Base-by-base conservation (phyloP, 2,113 vertebrate species). In the Marmota flaviventris region DNA sequence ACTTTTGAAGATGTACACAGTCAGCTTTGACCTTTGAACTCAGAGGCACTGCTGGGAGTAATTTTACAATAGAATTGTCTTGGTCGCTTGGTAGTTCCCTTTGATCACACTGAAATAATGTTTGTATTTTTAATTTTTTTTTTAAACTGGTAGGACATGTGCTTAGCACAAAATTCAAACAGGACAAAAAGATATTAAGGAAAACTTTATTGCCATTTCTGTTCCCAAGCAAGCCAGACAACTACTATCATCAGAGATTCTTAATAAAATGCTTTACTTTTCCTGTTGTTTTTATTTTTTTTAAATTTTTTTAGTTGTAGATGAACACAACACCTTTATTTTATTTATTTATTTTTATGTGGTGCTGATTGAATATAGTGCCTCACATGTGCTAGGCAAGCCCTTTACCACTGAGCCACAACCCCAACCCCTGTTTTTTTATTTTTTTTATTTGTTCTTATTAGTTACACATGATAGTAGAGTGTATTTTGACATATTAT, bases 131-230 rank as follows among this genome's bases (percentile, higher is more conserved):
- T 34, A 16, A 51, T 67, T 5, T 51, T 67, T 67, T 79, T 95
- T 95, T 86, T 61, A 67, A 89, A 72, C n/a, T 89, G 27, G n/a
- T 45, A 78, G 39, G 75, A 48, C 2, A 37, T 17, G 18, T 90
- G 67, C 91, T 85, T 70, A 94, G 85, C 14, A 72, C 58, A 91
- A 42, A 87, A 70, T 92, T 70, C 48, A 75, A 70, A 78, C 8
- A 89, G 70, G 22, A 51, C 3, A 8, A 51, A 58, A 89, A 14
- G 37, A 34, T 27, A n/a, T 51, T 79, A 65, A 85, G 67, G 78
- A 85, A 39, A 81, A 51, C 24, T 58, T 89, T 78, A 48, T 18
- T 16, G 63, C 24, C 11, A 25, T 32, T 63, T 22, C n/a, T 79
- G 24, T 42, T 16, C 53, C 24, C 13, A 27, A n/a, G 34, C 81